Base-by-base conservation (phyloP, 2,113 vertebrate genomes). In the Spea multiplicata region DNA sequence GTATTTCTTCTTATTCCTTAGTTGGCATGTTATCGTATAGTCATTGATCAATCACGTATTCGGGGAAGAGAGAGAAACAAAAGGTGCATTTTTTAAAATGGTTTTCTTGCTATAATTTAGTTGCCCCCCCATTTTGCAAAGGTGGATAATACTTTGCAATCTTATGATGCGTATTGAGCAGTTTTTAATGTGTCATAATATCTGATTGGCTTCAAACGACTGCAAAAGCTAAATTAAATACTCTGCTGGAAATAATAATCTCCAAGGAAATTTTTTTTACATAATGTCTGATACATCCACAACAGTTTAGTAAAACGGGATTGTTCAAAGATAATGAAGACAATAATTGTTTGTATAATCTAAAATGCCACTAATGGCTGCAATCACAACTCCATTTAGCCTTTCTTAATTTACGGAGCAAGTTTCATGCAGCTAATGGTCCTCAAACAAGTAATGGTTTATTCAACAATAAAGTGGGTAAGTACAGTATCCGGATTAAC, bases 341-440 rank as follows among this genome's bases (percentile, higher is more conserved):
- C 88, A 88, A 84, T 93, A 91, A 93, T 89, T 92, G 91, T 88
- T 87, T 89, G 83, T 87, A 88, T 89, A 90, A 93, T 92, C 88
- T 90, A 88, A 92, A 91, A 91, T 84, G 90, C 87, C 86, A 83
- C 89, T 92, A 92, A 93, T 88, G 89, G 86, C 87, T 89, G 87
- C 85, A 82, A 89, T 87, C 66, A 74, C 86, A 91, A 88, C 89
- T 84, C 87, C 90, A 93, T 91, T 93, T 92, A 93, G 87, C 85
- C 85, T 84, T 88, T 89, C 84, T 91, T 91, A 89, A 92, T 92
- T 93, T 91, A 93, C 89, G 88, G 87, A 91, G 81, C 12, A 90
- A 91, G 86, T 91, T 90, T 88, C 88, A 90, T 90, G 86, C 84
- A 90, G 91, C 85, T 91, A 90, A 92, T 86, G 81, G 80, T 82